Evolutionary conservation across 1,140 invertebrate genomes (phyloP).

Genomic region (Neodiprion lecontei): DNA sequence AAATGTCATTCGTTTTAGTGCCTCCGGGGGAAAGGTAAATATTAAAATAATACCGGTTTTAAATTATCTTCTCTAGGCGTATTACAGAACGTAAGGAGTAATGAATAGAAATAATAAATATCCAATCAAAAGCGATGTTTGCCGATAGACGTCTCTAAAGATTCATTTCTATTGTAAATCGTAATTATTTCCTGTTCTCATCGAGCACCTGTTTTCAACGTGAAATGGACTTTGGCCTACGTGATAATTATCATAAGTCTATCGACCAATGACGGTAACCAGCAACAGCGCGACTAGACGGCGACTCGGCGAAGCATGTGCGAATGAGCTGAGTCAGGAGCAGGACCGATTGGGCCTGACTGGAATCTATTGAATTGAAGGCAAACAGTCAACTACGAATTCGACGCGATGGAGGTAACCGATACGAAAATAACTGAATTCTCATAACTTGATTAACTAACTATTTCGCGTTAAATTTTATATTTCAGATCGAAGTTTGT

Average conservation of each 20-base stretch:
- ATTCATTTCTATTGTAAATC: too few relatives aligned
- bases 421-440: background rate
- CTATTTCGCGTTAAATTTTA: background rate
- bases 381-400: background rate
- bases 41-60: background rate
- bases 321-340: background rate
- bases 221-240: too few relatives aligned
- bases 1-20: background rate
- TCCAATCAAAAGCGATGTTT: too few relatives aligned
- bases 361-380: background rate
- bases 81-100: too few relatives aligned
- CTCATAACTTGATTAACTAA: too few relatives aligned
- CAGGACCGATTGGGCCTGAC: background rate
- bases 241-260: too few relatives aligned
- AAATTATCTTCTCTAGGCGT: background rate
- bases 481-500: slow-evolving; percentile 50
- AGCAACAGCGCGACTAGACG: background rate
- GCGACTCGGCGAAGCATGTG: background rate
- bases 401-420: background rate
- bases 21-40: background rate
- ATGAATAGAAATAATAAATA: too few relatives aligned
- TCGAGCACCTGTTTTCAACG: too few relatives aligned
- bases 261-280: background rate
- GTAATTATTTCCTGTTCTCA: too few relatives aligned
- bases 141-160: too few relatives aligned